Base-by-base conservation (phyloP, 2,113 vertebrate species). In the Neoarius graeffei region DNA sequence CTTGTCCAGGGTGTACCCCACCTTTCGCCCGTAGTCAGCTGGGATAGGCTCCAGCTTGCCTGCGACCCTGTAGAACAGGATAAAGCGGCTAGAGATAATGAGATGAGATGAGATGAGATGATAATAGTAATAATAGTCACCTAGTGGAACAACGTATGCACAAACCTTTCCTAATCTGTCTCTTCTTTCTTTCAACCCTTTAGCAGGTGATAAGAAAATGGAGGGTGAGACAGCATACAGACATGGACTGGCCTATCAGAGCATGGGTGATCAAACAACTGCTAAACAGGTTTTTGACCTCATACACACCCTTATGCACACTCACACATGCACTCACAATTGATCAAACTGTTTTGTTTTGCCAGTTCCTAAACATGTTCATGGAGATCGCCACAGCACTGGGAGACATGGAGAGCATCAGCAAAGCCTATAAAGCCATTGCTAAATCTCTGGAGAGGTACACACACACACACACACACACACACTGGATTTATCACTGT, bases 221-320 rank as follows among this genome's bases (percentile, higher is more conserved):
- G 94, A 96, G 91, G 95, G 95, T 85, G 95, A 96, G 89, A 94
- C 96, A 57, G 92, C 89, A 0, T 97, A 96, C 91, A 96, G 93
- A 89, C 88, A 97, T 87, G 96, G 95, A 84, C 90, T 96, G 84
- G 96, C 94, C 0, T 90, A 97, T 92, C 81, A 94, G 90, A 90
- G 93, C 89, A 91, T 93, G 86, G 95, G 94, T 91, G 93, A 96
- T 35, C 86, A 94, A 19, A 88, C 94, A 27, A 91, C 56, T 14
- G 96, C 97, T 17, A 91, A 94, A 86, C 64, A 88, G 88, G 97
- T 97, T 91, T 94, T 94, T 94, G 62, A 35, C 23, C 52, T 56
- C 13, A 48, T 5, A 48, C 10, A 85, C n/a, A 76, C n/a, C 7
- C 19, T 48, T 25, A 81, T 19, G 20, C 13, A 66, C 17, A n/a